These are phyloP conservation scores for Euschistus heros DNA, from an alignment of 1,140 invertebrate species.

Conservation along the genomic window DNA sequence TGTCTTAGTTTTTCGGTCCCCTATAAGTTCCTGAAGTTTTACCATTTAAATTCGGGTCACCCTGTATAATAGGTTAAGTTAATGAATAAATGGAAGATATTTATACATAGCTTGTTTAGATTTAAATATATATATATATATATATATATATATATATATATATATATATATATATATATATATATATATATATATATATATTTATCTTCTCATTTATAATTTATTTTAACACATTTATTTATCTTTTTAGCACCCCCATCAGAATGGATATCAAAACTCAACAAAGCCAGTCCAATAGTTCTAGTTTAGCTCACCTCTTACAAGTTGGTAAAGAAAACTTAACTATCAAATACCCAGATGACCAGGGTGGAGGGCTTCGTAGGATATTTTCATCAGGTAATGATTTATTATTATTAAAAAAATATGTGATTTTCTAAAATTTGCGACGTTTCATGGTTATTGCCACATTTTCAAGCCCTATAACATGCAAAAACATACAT, in stretches of 20 bases:
- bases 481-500: no score
- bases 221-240: neutral
- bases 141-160: neutral
- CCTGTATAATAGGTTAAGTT: no score
- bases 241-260: neutral
- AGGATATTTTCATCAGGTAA: neutral
- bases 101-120: no score
- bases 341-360: slow-evolving; percentile 3
- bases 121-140: no score
- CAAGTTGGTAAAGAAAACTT: slow-evolving; percentile 5
- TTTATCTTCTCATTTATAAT: neutral
- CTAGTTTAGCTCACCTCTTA: neutral
- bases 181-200: neutral
- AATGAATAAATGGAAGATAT: no score
- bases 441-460: no score
- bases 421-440: no score
- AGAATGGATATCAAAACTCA: neutral
- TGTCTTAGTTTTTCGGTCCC: no score
- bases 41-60: no score
- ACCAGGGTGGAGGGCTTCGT: neutral
- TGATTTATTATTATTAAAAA: neutral
- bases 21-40: no score
- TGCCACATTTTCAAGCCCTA: no score
- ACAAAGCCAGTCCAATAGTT: neutral
- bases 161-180: slow-evolving; percentile 1